A percentile compares a stretch with the other conserved stretches of the same genome.
Evolutionary conservation across 2,888 invertebrate species (phyloP).

Genomic region (Formica aserva): DNA sequence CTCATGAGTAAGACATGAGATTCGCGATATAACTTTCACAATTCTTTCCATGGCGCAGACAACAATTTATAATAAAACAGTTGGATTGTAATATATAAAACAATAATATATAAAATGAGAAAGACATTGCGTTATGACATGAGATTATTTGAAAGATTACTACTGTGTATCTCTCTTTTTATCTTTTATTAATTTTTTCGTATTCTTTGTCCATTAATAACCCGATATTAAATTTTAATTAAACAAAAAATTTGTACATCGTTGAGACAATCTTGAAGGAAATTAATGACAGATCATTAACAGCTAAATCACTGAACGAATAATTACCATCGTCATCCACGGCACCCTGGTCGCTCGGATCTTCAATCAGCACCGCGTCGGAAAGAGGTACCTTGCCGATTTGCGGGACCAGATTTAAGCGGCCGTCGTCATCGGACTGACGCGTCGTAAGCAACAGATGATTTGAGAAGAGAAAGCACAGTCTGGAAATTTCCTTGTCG

Average conservation of each 20-base stretch:
- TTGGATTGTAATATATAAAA: not conserved
- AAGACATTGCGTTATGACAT: not conserved
- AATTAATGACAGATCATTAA: not conserved
- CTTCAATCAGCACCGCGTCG: constrained; percentile 95
- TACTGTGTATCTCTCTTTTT: not conserved
- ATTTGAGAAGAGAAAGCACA: constrained; percentile 96
- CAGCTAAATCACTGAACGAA: not conserved
- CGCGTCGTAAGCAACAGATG: constrained; percentile 94
- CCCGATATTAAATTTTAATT: not conserved
- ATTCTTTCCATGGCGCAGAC: not conserved
- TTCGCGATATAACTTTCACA: not conserved
- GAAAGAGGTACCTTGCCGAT: constrained; percentile 93
- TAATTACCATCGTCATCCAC: constrained; percentile 90
- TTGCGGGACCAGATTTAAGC: constrained; percentile 94
- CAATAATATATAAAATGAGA: not conserved
- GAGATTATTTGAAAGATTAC: not conserved
- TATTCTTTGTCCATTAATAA: not conserved
- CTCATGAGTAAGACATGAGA: not conserved
- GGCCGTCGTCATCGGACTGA: constrained; percentile 91
- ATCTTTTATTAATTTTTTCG: not conserved
- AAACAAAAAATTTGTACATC: not conserved
- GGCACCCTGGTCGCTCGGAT: constrained; percentile 90
- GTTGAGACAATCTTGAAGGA: not conserved
- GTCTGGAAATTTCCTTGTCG: constrained; percentile 91
- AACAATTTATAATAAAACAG: not conserved